A percentile compares a stretch with the other conserved stretches of the same genome.
Conservation (phyloP, 2,888 invertebrate species). For the Platycheirus rosarum region DNA sequence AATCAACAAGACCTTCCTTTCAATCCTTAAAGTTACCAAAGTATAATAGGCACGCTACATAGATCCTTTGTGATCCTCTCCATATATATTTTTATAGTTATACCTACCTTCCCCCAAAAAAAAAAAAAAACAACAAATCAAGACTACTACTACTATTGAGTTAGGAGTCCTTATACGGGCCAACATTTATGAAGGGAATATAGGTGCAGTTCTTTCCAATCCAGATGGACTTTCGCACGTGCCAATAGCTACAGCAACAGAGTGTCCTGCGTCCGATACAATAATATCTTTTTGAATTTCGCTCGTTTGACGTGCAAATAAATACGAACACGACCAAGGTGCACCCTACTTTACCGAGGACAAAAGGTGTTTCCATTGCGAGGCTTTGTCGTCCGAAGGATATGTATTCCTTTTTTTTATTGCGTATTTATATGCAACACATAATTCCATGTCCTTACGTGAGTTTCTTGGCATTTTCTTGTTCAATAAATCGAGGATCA, state of each 20-base stretch:
- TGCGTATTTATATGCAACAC: neutral
- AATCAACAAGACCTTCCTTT: too few relatives aligned
- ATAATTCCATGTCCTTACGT: slow-evolving; percentile 1
- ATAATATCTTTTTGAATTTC: slow-evolving; percentile 15
- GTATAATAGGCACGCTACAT: too few relatives aligned
- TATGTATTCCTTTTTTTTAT: neutral
- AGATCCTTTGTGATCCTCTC: too few relatives aligned
- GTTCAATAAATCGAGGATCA: slow-evolving; percentile 37
- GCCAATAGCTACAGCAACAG: slow-evolving; percentile 41
- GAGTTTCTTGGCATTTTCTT: slow-evolving; percentile 18
- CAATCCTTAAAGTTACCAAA: too few relatives aligned
- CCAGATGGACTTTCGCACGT: slow-evolving; percentile 58
- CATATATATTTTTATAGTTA: too few relatives aligned
- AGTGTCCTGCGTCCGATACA: slow-evolving; percentile 28
- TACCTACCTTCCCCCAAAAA: too few relatives aligned
- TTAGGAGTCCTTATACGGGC: slow-evolving; percentile 5
- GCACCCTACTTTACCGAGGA: slow-evolving; percentile 21
- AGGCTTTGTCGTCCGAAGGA: slow-evolving; percentile 18
- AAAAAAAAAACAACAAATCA: too few relatives aligned
- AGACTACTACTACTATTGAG: neutral
- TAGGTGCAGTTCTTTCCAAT: slow-evolving; percentile 21
- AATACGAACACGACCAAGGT: slow-evolving; percentile 28
- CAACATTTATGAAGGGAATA: neutral
- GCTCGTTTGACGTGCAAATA: slow-evolving; percentile 29
- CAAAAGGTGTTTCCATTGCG: slow-evolving; percentile 35